These are phyloP conservation scores for Amaurobius ferox DNA, from an alignment of 2,888 invertebrate genomes.

Conservation along the genomic window DNA sequence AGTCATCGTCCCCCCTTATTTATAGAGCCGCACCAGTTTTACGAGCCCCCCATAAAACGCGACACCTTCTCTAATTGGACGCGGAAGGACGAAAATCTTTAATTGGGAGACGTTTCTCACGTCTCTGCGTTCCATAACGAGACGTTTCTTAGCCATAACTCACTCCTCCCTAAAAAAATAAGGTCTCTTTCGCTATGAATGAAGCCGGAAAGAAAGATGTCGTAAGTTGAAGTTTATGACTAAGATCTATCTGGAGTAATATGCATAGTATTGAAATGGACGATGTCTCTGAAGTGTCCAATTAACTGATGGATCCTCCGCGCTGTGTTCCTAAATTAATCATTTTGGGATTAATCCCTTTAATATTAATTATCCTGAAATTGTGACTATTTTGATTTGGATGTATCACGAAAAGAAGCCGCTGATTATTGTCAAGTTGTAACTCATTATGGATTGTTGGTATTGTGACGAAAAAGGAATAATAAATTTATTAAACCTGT, in stretches of 20 bases:
- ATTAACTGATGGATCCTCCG: conserved; percentile 6
- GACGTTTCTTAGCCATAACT: conserved; percentile 42
- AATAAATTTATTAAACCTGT: background rate
- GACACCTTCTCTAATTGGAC: conserved; percentile 63
- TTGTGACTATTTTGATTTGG: background rate
- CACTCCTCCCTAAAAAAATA: conserved; percentile 21
- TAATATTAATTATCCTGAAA: conserved; percentile 1
- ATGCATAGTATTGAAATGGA: background rate
- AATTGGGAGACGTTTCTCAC: conserved; percentile 53
- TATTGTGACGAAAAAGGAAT: background rate
- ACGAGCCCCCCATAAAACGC: conserved; percentile 38
- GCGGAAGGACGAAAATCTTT: conserved; percentile 58
- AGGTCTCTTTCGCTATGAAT: conserved; percentile 13
- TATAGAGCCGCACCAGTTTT: conserved; percentile 44
- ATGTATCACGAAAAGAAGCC: background rate
- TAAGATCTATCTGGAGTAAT: background rate
- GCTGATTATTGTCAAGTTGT: background rate
- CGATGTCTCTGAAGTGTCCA: background rate
- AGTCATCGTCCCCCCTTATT: conserved; percentile 33
- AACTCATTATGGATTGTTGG: background rate
- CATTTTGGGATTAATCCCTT: conserved; percentile 9
- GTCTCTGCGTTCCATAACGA: conserved; percentile 35
- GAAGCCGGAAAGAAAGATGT: background rate
- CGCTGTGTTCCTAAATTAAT: background rate
- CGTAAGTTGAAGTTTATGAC: conserved; percentile 6